phyloP scores from a whole-genome alignment of 1,140 invertebrate genomes.

The Euwallacea fornicatus region DNA sequence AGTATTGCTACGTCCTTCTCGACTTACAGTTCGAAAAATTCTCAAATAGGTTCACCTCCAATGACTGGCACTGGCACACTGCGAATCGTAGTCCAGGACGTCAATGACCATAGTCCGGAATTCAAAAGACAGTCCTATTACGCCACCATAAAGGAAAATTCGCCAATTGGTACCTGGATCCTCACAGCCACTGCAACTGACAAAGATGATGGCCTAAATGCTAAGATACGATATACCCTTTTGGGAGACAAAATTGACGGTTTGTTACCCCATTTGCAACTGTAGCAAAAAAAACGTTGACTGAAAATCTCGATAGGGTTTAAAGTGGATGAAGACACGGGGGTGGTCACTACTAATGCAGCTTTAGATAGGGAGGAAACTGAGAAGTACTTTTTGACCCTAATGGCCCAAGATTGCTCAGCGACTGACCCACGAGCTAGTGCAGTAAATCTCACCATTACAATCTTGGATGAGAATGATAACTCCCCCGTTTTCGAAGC shows the following conservation, averaged over 20 bases:
- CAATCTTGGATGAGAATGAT: slow-evolving; percentile 83
- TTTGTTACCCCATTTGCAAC: slow-evolving; percentile 6
- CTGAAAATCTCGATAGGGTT: slow-evolving; percentile 55
- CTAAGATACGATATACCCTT: slow-evolving; percentile 79
- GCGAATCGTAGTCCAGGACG: slow-evolving; percentile 85
- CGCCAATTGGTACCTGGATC: slow-evolving; percentile 70
- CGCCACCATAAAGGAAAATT: slow-evolving; percentile 76
- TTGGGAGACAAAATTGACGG: slow-evolving; percentile 76
- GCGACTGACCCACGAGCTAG: slow-evolving; percentile 76
- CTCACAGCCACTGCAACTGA: slow-evolving; percentile 74
- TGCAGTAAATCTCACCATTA: slow-evolving; percentile 79
- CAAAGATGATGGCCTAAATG: slow-evolving; percentile 80
- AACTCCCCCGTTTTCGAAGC: slow-evolving; percentile 79
- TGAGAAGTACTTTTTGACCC: slow-evolving; percentile 73
- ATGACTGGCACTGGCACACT: slow-evolving; percentile 87
- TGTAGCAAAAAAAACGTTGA: no score
- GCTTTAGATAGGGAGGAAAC: slow-evolving; percentile 79
- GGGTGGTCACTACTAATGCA: slow-evolving; percentile 71
- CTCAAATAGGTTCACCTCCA: slow-evolving; percentile 74
- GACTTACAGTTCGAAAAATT: no score
- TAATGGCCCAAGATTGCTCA: slow-evolving; percentile 86
- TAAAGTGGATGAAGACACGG: slow-evolving; percentile 71
- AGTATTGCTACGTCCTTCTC: no score
- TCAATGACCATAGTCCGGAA: slow-evolving; percentile 90
- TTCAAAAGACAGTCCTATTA: slow-evolving; percentile 79